phyloP scores from a whole-genome alignment of 2,888 invertebrate species.

The Tipula helvola region DNA sequence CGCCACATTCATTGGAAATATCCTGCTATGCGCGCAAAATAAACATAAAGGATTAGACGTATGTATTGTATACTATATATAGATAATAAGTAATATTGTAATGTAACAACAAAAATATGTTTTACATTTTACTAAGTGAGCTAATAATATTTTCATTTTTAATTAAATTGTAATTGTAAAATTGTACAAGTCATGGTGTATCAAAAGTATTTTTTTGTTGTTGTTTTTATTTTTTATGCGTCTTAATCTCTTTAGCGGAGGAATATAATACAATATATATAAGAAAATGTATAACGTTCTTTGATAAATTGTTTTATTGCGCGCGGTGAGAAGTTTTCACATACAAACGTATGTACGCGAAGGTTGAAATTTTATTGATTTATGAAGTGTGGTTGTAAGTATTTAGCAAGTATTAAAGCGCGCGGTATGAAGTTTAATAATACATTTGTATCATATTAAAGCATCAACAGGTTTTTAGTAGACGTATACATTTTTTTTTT shows the following conservation, averaged over 20 bases:
- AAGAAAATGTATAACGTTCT: neutral
- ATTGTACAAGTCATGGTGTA: neutral
- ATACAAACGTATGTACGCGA: neutral
- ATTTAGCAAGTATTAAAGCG: neutral
- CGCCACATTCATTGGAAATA: neutral
- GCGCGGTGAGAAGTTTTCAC: neutral
- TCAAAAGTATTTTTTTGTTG: neutral
- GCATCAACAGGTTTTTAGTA: neutral
- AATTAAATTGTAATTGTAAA: conserved; percentile 4
- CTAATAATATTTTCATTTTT: neutral
- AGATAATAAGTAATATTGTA: neutral
- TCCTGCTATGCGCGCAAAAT: neutral
- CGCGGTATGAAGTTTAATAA: neutral
- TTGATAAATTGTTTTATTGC: conserved; percentile 4
- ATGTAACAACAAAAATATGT: neutral
- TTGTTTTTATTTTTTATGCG: neutral
- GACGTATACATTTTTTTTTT: neutral
- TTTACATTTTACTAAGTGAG: conserved; percentile 4
- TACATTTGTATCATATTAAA: neutral
- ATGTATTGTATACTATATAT: no score
- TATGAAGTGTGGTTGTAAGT: conserved; percentile 4
- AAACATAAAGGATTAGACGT: neutral
- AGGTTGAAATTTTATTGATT: neutral
- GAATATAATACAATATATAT: neutral
- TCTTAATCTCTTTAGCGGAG: neutral